A percentile compares a stretch with the other conserved stretches of the same genome.
Evolutionary conservation across 2,113 vertebrate species (phyloP).

Genomic region (Uria aalge): DNA sequence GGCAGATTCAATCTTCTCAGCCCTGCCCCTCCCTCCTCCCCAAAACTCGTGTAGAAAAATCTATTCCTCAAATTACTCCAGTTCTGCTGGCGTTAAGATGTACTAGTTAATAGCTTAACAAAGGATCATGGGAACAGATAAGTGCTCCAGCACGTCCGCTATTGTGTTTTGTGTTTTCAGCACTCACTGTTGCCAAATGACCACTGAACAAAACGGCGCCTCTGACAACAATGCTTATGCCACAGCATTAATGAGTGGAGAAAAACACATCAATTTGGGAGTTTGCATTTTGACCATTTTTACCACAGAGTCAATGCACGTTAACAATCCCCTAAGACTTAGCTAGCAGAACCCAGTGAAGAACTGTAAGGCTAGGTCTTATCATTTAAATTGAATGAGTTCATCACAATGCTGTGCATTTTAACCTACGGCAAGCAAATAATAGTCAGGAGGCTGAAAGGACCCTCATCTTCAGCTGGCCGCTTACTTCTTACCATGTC

Average conservation of each 20-base stretch:
- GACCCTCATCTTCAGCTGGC: neutral
- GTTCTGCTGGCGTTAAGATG: neutral
- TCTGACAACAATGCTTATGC: neutral
- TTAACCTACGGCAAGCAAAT: neutral
- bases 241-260: neutral
- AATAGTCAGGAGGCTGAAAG: neutral
- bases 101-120: neutral
- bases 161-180: conserved; percentile 16
- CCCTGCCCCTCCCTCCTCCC: neutral
- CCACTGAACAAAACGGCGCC: neutral
- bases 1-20: neutral
- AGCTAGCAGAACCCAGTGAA: neutral
- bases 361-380: neutral
- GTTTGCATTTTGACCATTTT: neutral
- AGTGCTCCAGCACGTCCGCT: neutral
- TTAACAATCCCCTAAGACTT: neutral
- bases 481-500: neutral
- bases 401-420: neutral
- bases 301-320: neutral
- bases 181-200: neutral
- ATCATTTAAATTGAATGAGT: neutral
- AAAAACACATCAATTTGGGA: neutral
- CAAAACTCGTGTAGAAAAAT: neutral
- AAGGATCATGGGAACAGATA: conserved; percentile 11
- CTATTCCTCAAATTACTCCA: neutral